phyloP scores from a whole-genome alignment of 2,113 vertebrate genomes.

The Crotophaga sulcirostris region DNA sequence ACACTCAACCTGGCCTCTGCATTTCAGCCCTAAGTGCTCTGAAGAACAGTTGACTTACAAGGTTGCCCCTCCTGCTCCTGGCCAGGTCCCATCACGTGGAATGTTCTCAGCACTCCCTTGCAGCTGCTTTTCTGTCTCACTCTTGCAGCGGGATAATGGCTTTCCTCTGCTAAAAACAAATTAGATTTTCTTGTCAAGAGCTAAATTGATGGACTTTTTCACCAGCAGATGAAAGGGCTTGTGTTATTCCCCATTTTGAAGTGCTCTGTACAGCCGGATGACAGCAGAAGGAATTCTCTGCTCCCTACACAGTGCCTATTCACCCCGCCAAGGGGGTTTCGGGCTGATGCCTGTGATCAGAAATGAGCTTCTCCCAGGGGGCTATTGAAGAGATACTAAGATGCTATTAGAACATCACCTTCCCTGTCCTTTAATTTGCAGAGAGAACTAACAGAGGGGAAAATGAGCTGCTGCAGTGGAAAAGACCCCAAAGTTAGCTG shows the following conservation, averaged over 20 bases:
- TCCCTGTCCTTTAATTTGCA: not conserved
- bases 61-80: not conserved
- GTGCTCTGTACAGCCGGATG: not conserved
- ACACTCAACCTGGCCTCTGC: not conserved
- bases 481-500: not conserved
- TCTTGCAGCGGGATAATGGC: not conserved
- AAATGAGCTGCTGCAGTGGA: not conserved
- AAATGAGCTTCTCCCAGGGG: not conserved
- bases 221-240: not conserved
- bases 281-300: not conserved
- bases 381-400: not conserved
- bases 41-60: not conserved
- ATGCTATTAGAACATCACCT: not conserved
- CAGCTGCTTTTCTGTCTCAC: not conserved
- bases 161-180: not conserved
- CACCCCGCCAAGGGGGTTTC: not conserved
- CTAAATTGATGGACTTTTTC: not conserved
- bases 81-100: not conserved
- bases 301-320: not conserved
- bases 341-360: not conserved
- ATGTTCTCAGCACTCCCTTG: not conserved
- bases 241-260: not conserved
- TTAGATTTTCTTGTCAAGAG: not conserved
- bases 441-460: not conserved
- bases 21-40: not conserved